Base-by-base conservation (phyloP, 2,797 vertebrate species). In the Pempheris klunzingeri region DNA sequence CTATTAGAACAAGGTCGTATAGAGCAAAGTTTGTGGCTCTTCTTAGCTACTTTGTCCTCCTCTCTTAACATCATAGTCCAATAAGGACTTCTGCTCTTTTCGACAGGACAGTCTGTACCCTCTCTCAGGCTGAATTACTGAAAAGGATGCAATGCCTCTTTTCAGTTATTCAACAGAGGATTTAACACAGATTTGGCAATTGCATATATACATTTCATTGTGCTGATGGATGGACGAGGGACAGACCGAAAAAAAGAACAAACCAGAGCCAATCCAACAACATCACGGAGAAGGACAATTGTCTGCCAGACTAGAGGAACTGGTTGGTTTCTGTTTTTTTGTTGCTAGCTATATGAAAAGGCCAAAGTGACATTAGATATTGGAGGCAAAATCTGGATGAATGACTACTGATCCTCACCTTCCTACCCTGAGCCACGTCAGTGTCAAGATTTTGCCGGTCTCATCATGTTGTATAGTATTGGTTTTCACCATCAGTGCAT, bases 331-430 rank as follows among this genome's bases (percentile, higher is more conserved):
- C 38, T 53, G 12, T 39, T 58, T 10, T 71, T 15, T 54, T 43
- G 24, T 67, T 76, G 49, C 36, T 10, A 10, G 36, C 18, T 57
- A 36, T 24, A 62, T 61, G 30, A 39, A 79, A 82, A 83, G 53
- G 59, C 41, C 17, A 83, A 7, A 24, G 69, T 78, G 81, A 87
- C 80, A 77, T 88, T 74, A 82, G 24, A 83, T 74, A 65, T 30
- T 12, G 20, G 47, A 34, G 12, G 54, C 18, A 82, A 78, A 20
- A 83, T 84, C 60, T 80, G 34, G 74, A 88, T 86, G 68, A 78
- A 88, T 89, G 71, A 79, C 66, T 84, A 82, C 74, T 77, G 77
- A 87, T 83, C 60, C 26, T 74, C 46, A 54, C 43, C 88, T 84
- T 85, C 53, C 55, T 68, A 49, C 49, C 39, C 8, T 60, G 61